Base-by-base conservation (phyloP, 2,888 invertebrate species). In the Anorthoa munda region DNA sequence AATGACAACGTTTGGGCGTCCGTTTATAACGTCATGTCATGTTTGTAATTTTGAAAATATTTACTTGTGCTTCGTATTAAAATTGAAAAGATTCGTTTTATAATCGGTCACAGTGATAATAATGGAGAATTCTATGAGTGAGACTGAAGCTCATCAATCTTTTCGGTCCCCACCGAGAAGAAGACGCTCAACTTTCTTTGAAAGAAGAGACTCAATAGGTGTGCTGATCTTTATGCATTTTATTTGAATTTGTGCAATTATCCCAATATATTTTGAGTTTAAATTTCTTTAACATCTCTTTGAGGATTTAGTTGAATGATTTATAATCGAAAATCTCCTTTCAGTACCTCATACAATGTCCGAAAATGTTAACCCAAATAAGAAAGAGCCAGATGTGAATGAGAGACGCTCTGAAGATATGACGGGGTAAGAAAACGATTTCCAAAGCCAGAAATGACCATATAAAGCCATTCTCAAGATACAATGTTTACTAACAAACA, bases 131-230 rank as follows among this genome's bases (percentile, higher is more conserved):
- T 93, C 93, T 18, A 81, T 86, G 5, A 90, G 84, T 71, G 93
- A 94, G 80, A 90, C 82, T 66, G 93, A 93, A 78, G 81, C 77
- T 26, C 90, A 93, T 59, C 90, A 92, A 81, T 89, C 93, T 23
- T 92, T 94, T 87, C 90, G 89, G 21, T 95, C 95, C 18, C 95
- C 95, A 53, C 95, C 95, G 21, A 90, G 93, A 65, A 91, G 95
- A 72, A 91, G 95, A 88, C 90, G 95, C 46, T 96, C 96, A 55
- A 95, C 95, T 17, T 96, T 96, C 80, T 96, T 96, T 82, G 94
- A 95, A 84, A 92, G 93, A 82, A 91, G 95, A 73, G 94, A 95
- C 83, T 95, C 95, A 56, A 82, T 94, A 82, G 92, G 95, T 95
- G 75, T 73, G 89, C 21, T 67, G 46, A 46, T 71, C 79, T 0